These are phyloP conservation scores for Halictus ligatus DNA, from an alignment of 2,888 invertebrate genomes.

Conservation along the genomic window DNA sequence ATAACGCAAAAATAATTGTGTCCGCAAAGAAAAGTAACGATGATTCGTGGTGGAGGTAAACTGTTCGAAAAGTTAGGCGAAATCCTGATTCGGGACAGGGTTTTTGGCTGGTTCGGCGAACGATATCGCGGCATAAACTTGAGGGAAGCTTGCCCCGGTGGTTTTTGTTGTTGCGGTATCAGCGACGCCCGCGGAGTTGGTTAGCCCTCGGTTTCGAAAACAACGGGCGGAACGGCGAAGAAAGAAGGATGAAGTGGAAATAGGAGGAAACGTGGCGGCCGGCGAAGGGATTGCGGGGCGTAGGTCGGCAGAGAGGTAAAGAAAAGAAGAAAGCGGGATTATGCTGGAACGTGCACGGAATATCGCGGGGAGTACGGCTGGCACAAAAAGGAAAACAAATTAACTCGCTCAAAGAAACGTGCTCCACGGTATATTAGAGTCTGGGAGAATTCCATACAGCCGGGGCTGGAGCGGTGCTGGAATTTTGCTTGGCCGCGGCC, in stretches of 20 bases:
- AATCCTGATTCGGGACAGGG: not conserved
- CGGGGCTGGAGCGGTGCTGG: constrained; percentile 26
- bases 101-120: not conserved
- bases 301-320: not conserved
- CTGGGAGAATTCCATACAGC: constrained; percentile 41
- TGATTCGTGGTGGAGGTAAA: not conserved
- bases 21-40: too few relatives aligned
- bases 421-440: constrained; percentile 62
- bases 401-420: constrained; percentile 65
- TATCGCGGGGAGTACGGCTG: constrained; percentile 43
- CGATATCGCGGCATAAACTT: constrained; percentile 14
- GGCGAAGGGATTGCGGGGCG: not conserved
- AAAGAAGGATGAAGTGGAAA: constrained; percentile 7
- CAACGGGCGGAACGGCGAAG: constrained; percentile 25
- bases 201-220: constrained; percentile 53
- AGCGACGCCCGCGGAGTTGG: constrained; percentile 37
- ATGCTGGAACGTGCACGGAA: constrained; percentile 58
- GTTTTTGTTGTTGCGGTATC: constrained; percentile 28
- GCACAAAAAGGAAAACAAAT: constrained; percentile 64
- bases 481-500: constrained; percentile 25
- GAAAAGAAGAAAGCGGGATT: constrained; percentile 50
- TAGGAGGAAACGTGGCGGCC: not conserved
- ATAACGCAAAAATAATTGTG: too few relatives aligned
- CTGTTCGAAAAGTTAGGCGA: not conserved
- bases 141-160: constrained; percentile 14